Evolutionary conservation across 1,140 invertebrate genomes (phyloP).

Genomic region (Neomicropteryx cornuta): DNA sequence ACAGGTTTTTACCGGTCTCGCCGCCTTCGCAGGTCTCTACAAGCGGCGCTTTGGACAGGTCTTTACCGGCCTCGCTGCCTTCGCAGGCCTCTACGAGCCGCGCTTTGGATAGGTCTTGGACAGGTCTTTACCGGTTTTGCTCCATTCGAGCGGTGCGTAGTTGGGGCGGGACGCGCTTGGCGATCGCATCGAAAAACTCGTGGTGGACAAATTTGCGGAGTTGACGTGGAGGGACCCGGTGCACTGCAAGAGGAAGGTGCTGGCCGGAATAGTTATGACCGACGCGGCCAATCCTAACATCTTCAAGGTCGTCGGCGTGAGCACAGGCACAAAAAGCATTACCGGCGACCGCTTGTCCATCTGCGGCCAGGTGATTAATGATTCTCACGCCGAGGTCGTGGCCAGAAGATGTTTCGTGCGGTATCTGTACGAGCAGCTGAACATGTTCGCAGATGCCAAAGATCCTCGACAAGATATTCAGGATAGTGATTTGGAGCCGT

Average conservation of each 20-base stretch:
- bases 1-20: no score
- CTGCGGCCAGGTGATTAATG: constrained; percentile 74
- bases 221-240: constrained; percentile 60
- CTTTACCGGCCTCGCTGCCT: no score
- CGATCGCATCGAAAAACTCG: no score
- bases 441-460: no score
- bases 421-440: no score
- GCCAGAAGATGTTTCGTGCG: constrained; percentile 65
- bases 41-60: no score
- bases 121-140: no score
- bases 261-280: constrained; percentile 85
- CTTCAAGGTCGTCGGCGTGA: constrained; percentile 55
- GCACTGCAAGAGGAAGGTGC: constrained; percentile 75
- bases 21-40: no score
- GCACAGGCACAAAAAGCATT: constrained; percentile 88
- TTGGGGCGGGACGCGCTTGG: no score
- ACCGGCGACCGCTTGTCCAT: constrained; percentile 83
- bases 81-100: no score
- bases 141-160: no score
- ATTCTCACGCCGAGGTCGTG: constrained; percentile 90
- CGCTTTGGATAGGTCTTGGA: no score
- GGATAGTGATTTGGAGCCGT: constrained; percentile 51
- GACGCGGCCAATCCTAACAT: constrained; percentile 43
- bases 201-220: constrained; percentile 70
- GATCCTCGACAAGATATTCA: constrained; percentile 20